Evolutionary conservation across 2,113 vertebrate genomes (phyloP).

Genomic region (Megaptera novaeangliae): DNA sequence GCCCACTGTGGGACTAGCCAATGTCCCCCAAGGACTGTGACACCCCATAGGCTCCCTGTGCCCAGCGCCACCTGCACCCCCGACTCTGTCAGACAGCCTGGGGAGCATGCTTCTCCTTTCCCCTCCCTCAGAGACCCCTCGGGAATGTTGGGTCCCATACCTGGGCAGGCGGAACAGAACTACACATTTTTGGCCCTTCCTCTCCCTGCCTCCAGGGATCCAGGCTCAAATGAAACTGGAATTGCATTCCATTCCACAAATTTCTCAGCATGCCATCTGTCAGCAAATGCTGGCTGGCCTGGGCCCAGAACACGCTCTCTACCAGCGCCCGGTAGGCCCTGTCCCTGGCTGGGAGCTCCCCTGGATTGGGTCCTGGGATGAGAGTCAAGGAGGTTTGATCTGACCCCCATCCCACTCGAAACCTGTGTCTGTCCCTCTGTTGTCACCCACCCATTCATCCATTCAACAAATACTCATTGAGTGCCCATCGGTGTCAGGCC

Average conservation of each 20-base stretch:
- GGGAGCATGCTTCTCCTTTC: neutral
- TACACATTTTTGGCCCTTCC: neutral
- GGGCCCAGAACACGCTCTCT: neutral
- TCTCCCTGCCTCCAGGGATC: neutral
- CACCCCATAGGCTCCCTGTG: neutral
- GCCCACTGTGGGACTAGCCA: neutral
- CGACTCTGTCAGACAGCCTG: no score
- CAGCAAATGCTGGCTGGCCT: neutral
- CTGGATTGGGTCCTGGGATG: neutral
- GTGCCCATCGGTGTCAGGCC: neutral
- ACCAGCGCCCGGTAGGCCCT: neutral
- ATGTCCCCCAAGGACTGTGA: neutral
- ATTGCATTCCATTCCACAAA: neutral
- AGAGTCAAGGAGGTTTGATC: neutral
- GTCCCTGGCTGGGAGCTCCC: neutral
- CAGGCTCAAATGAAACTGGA: neutral
- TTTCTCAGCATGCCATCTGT: neutral
- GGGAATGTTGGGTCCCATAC: neutral
- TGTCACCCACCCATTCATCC: conserved; percentile 61
- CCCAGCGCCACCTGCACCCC: neutral
- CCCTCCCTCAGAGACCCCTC: accelerated
- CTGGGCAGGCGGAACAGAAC: neutral
- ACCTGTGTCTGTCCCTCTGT: neutral
- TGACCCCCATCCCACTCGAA: accelerated
- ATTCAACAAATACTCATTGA: conserved; percentile 66